Conservation (phyloP, 2,113 vertebrate species). For the Gambusia affinis region DNA sequence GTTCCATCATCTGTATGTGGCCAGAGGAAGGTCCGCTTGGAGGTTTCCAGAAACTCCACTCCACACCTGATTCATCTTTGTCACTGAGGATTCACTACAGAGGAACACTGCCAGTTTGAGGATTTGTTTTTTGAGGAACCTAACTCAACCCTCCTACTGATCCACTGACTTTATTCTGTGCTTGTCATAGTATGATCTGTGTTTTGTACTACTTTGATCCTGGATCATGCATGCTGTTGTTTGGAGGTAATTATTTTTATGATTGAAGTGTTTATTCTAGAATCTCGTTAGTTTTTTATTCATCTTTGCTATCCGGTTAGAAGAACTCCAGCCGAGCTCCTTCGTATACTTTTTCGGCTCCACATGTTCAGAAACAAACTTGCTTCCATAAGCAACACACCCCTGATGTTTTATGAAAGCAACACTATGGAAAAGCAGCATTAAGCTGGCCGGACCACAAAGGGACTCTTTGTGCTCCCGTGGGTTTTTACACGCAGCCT, state of each 20-base stretch:
- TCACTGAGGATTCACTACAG: too few species aligned
- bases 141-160: too few species aligned
- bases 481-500: conserved; percentile 44
- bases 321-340: conserved; percentile 3
- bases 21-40: too few species aligned
- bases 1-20: too few species aligned
- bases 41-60: too few species aligned
- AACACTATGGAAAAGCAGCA: conserved; percentile 61
- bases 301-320: conserved; percentile 1
- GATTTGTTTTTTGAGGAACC: too few species aligned
- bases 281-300: conserved; percentile 6
- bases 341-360: conserved; percentile 17
- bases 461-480: conserved; percentile 59
- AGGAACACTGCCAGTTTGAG: too few species aligned
- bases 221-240: not conserved
- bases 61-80: too few species aligned
- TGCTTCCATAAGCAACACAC: conserved; percentile 48
- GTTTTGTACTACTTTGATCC: too few species aligned
- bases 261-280: not conserved
- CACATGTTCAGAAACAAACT: conserved; percentile 31
- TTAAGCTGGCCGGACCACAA: conserved; percentile 48
- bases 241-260: not conserved
- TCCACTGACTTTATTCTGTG: too few species aligned
- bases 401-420: conserved; percentile 55
- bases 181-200: too few species aligned